These are phyloP conservation scores for Brachynemurus nebulosus DNA, from an alignment of 2,888 invertebrate species.

Conservation along the genomic window DNA sequence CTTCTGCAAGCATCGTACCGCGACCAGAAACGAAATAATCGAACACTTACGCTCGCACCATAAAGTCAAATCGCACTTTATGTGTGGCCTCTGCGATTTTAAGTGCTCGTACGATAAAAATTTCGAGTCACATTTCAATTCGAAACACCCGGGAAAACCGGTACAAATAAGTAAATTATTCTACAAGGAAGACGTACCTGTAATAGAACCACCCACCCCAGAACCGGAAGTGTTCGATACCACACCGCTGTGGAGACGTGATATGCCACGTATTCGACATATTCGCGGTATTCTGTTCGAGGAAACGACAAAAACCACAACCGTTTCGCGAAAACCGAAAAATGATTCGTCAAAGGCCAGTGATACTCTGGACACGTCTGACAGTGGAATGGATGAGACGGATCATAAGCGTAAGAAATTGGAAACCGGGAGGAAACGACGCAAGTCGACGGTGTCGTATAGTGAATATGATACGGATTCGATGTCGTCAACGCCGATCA, in stretches of 20 bases:
- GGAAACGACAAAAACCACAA: slow-evolving; percentile 32
- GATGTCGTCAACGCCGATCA: slow-evolving; percentile 12
- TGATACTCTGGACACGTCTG: no score
- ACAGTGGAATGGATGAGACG: no score
- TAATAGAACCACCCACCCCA: slow-evolving; percentile 4
- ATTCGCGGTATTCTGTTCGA: slow-evolving; percentile 46
- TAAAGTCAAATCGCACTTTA: slow-evolving; percentile 50
- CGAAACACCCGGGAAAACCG: slow-evolving; percentile 38
- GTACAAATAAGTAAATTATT: slow-evolving; percentile 37
- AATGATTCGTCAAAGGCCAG: no score
- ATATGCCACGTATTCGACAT: slow-evolving; percentile 40
- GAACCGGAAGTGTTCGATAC: slow-evolving; percentile 35
- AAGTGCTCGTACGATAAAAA: slow-evolving; percentile 37
- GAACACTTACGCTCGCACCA: slow-evolving; percentile 46
- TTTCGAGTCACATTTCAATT: slow-evolving; percentile 44
- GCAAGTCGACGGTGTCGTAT: neutral
- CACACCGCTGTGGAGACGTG: slow-evolving; percentile 46
- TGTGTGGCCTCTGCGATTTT: slow-evolving; percentile 54
- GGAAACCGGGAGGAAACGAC: slow-evolving; percentile 10
- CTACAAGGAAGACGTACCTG: slow-evolving; percentile 32
- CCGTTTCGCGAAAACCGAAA: no score
- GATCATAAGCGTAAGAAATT: no score
- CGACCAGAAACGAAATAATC: slow-evolving; percentile 43
- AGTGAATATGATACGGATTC: neutral
- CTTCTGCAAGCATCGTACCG: slow-evolving; percentile 46